Evolutionary conservation across 2,113 vertebrate genomes (phyloP).

Genomic region (Macaca mulatta): DNA sequence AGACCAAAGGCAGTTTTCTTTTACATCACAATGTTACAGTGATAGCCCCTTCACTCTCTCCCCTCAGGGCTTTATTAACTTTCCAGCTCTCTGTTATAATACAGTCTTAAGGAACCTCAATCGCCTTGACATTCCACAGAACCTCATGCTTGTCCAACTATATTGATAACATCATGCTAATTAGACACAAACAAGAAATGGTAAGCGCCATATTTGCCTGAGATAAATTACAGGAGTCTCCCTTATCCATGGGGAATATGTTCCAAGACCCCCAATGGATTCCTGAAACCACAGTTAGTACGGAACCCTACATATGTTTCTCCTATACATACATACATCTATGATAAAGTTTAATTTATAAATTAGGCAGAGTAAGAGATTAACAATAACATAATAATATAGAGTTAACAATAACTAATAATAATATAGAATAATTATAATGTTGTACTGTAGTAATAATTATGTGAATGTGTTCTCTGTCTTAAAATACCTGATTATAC

Average conservation of each 20-base stretch:
- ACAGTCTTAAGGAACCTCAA: not conserved
- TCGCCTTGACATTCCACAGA: not conserved
- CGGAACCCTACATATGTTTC: not conserved
- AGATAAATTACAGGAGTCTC: not conserved
- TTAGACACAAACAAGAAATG: not conserved
- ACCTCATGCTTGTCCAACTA: not conserved
- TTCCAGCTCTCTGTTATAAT: not conserved
- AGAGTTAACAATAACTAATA: not conserved
- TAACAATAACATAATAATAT: not conserved
- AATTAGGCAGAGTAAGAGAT: not conserved
- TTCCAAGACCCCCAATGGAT: not conserved
- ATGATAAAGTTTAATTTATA: not conserved
- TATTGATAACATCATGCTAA: not conserved
- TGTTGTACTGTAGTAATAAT: not conserved
- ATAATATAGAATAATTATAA: not conserved
- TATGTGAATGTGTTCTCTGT: not conserved
- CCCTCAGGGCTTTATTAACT: not conserved
- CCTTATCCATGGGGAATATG: not conserved
- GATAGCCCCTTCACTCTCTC: not conserved
- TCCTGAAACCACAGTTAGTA: not conserved
- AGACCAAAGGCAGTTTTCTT: not conserved
- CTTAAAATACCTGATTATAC: not conserved
- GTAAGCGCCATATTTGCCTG: not conserved
- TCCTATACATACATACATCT: not conserved
- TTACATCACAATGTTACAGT: not conserved